phyloP scores from a whole-genome alignment of 2,797 vertebrate genomes.

The Xiphorhynchus erythropygius region DNA sequence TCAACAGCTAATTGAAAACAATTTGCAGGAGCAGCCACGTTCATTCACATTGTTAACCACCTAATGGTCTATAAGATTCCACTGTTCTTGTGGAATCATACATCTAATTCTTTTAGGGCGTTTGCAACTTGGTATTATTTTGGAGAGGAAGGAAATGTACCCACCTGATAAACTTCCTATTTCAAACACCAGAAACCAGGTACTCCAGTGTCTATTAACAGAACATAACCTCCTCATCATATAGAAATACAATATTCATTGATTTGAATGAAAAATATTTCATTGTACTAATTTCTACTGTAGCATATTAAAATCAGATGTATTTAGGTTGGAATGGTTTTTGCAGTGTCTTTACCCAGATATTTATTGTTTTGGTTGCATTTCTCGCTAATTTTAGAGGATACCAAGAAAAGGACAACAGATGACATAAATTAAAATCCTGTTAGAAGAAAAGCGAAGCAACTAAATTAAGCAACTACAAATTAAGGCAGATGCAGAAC shows the following conservation, averaged over 20 bases:
- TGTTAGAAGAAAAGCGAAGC: neutral
- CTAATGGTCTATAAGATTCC: neutral
- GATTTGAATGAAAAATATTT: neutral
- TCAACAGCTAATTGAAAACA: conserved; percentile 24
- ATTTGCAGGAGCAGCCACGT: neutral
- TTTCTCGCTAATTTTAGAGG: neutral
- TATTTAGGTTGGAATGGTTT: neutral
- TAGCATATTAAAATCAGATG: neutral
- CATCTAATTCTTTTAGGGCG: neutral
- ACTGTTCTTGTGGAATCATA: neutral
- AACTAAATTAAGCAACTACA: neutral
- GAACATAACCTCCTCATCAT: neutral
- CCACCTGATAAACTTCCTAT: neutral
- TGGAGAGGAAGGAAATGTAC: neutral
- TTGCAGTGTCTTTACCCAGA: neutral
- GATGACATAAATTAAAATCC: neutral
- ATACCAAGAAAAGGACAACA: neutral
- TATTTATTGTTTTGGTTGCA: neutral
- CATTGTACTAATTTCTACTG: neutral
- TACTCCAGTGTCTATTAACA: neutral
- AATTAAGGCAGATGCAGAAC: neutral
- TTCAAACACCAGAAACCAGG: neutral
- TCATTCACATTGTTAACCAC: conserved; percentile 9
- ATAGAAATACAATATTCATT: neutral
- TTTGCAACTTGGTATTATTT: neutral